Conservation (phyloP, 2,888 invertebrate genomes). For the Lasius platythorax region DNA sequence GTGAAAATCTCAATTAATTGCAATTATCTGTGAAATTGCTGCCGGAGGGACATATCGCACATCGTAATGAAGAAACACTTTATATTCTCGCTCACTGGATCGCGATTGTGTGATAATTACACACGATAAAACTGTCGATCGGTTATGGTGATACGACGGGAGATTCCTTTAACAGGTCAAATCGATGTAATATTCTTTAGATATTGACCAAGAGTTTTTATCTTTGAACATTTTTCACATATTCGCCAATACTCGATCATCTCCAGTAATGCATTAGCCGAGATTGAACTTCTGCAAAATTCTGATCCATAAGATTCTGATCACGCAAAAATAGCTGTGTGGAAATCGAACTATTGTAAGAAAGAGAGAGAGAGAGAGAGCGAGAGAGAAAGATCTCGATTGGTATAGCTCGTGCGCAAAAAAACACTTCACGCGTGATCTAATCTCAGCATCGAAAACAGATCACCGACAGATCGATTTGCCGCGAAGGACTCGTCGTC, state of each 20-base stretch:
- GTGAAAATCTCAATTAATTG: conserved; percentile 22
- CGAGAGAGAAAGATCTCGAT: not conserved
- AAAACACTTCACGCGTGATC: conserved; percentile 17
- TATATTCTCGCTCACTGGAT: not conserved
- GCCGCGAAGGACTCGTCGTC: not conserved
- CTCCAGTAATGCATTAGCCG: not conserved
- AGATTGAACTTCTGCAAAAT: not conserved
- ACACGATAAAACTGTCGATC: conserved; percentile 11
- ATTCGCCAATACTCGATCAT: not conserved
- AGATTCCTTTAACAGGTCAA: conserved; percentile 1
- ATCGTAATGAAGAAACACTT: not conserved
- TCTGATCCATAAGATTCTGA: not conserved
- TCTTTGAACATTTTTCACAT: conserved; percentile 6
- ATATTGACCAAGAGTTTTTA: not conserved
- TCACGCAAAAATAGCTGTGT: not conserved
- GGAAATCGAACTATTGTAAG: conserved; percentile 11
- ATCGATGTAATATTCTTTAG: not conserved
- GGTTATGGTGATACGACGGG: not conserved
- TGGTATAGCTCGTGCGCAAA: not conserved
- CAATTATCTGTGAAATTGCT: conserved; percentile 14
- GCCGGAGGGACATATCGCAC: not conserved
- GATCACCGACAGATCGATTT: conserved; percentile 37
- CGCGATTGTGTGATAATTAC: not conserved
- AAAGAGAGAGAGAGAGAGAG: not conserved
- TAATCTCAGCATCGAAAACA: conserved; percentile 23